Evolutionary conservation across 2,113 vertebrate species (phyloP).

Genomic region (Oriolus oriolus): DNA sequence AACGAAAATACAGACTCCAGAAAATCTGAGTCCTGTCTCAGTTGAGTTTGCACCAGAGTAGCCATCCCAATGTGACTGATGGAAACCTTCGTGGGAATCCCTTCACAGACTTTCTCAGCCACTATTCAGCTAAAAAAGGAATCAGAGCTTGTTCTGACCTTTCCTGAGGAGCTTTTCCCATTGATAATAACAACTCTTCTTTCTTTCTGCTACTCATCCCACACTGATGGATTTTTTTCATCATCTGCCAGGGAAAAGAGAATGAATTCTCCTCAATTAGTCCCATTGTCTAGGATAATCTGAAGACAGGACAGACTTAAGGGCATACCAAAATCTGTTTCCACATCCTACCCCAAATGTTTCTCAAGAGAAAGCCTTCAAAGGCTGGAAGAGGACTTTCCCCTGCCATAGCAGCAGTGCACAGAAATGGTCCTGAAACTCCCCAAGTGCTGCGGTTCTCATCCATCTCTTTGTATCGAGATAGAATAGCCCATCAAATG

Average conservation of each 20-base stretch:
- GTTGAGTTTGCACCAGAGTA: background rate
- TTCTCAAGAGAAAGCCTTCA: background rate
- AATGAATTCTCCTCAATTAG: background rate
- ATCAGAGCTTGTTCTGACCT: background rate
- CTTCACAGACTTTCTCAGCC: background rate
- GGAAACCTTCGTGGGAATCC: background rate
- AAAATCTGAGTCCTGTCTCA: background rate
- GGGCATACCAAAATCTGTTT: background rate
- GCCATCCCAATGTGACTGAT: background rate
- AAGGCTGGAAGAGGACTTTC: background rate
- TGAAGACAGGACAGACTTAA: background rate
- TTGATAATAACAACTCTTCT: background rate
- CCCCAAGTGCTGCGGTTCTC: background rate
- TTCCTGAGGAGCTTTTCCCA: background rate
- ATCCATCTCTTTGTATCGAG: background rate
- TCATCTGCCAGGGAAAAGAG: background rate
- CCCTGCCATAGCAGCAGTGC: background rate
- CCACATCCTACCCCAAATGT: background rate
- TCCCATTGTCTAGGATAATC: background rate
- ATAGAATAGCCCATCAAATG: background rate
- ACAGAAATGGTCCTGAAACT: background rate
- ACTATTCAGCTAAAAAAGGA: background rate
- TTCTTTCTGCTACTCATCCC: background rate
- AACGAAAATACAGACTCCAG: background rate
- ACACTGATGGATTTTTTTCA: background rate